Evolutionary conservation across 2,888 invertebrate genomes (phyloP), one percentile per base, ranked within the genome.

Genomic region (Cephus pygmeus): DNA sequence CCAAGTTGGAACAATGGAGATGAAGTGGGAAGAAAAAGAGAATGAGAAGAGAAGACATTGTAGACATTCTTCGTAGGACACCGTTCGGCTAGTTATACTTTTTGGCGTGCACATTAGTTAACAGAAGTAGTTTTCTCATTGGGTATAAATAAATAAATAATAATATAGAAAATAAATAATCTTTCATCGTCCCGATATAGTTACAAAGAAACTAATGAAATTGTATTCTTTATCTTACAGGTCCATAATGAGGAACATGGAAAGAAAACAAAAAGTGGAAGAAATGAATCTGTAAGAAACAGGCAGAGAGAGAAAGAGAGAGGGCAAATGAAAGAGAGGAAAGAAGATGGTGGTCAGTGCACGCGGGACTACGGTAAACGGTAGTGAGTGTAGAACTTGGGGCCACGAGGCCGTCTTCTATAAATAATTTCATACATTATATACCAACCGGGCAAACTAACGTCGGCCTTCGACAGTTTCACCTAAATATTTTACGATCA

Each of bases 361-460:
- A 85, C 87, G 86, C 87, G 88, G 82, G 83, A 85, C 87, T 85
- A 88, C 86, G 85, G 83, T 83, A 82, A 85, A 83, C 80, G 81
- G 73, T 80, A 79, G 76, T 79, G 80, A 81, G 79, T 76, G 76
- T 79, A 78, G 56, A 76, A 76, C 78, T 76, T 40, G 76, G 40
- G 75, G 81, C 83, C 83, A 83, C 83, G 86, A 86, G 85, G 84
- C 82, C 81, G 83, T 77, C 81, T 81, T 89, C 90, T 89, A 90
- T 89, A 88, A 90, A 90, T 90, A 90, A 86, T 86, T 85, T 84
- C 81, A 86, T 83, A 82, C 86, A 83, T 82, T 84, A 83, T 82
- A 82, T 73, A 76, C 77, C 75, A 23, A 73, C 34, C 77, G 71
- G 36, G 69, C 40, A 71, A 81, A 82, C 76, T 73, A 78, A 80